Evolutionary conservation across 2,113 vertebrate species (phyloP).

Genomic region (Hippolais icterina): DNA sequence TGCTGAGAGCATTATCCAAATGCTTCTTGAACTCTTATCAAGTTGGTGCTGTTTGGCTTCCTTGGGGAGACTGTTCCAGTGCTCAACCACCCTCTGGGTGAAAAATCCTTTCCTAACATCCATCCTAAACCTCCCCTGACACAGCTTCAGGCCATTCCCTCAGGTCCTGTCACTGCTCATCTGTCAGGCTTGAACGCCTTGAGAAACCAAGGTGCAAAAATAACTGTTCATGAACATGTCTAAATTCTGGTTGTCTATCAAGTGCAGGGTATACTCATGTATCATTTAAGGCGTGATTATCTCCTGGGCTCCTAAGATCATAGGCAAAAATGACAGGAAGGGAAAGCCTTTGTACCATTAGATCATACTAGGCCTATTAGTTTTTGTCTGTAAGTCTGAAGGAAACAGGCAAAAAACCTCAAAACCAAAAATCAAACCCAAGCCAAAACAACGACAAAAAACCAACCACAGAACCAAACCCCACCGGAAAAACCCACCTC

Average conservation of each 20-base stretch:
- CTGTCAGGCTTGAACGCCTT: not conserved
- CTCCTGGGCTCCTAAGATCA: not conserved
- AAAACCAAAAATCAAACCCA: not conserved
- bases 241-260: not conserved
- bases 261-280: fast-evolving
- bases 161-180: not conserved
- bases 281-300: not conserved
- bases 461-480: not conserved
- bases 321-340: not conserved
- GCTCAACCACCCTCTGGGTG: fast-evolving
- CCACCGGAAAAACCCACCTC: no score
- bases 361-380: not conserved
- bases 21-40: not conserved
- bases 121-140: not conserved
- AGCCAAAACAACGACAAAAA: not conserved
- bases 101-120: not conserved
- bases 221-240: not conserved
- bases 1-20: not conserved
- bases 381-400: not conserved
- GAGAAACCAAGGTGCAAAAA: not conserved
- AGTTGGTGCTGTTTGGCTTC: not conserved
- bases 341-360: not conserved
- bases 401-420: not conserved
- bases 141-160: not conserved
- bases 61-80: not conserved